Evolutionary conservation across 2,113 vertebrate genomes (phyloP).

Genomic region (Plotosus lineatus): DNA sequence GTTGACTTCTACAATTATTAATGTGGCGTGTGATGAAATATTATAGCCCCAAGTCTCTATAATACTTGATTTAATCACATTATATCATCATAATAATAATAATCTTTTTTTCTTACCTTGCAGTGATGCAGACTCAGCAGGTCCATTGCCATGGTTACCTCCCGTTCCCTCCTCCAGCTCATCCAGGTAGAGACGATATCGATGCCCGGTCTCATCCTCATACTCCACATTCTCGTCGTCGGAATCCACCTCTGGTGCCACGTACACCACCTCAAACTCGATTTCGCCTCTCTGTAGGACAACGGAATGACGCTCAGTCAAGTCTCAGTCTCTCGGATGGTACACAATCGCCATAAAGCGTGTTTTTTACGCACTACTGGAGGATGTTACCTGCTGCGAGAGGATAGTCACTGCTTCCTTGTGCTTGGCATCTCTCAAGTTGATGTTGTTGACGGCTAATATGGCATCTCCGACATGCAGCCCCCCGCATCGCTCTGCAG

Average conservation of each 20-base stretch:
- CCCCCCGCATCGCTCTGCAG: conserved; percentile 92
- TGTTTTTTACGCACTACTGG: too few relatives aligned
- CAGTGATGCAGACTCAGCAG: conserved; percentile 69
- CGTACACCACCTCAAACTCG: conserved; percentile 98
- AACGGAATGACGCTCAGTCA: not conserved
- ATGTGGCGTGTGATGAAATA: not conserved
- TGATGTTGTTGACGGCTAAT: conserved; percentile 95
- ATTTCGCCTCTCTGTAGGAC: conserved; percentile 88
- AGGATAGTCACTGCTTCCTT: conserved; percentile 98
- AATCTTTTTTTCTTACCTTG: conserved; percentile 19
- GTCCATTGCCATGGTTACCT: conserved; percentile 69
- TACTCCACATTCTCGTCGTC: conserved; percentile 99
- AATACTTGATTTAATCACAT: not conserved
- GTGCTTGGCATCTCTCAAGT: conserved; percentile 94
- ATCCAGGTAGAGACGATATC: conserved; percentile 94
- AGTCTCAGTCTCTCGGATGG: not conserved
- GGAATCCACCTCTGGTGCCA: conserved; percentile 96
- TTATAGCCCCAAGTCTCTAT: not conserved
- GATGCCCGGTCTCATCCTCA: conserved; percentile 94
- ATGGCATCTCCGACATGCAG: conserved; percentile 96
- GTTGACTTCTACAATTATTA: not conserved
- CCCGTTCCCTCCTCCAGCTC: conserved; percentile 82
- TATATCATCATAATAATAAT: not conserved
- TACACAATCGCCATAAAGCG: not conserved
- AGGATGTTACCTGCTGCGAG: conserved; percentile 86